phyloP scores from a whole-genome alignment of 92 coral and sea anemone species.

The Palythoa heliodiscus region DNA sequence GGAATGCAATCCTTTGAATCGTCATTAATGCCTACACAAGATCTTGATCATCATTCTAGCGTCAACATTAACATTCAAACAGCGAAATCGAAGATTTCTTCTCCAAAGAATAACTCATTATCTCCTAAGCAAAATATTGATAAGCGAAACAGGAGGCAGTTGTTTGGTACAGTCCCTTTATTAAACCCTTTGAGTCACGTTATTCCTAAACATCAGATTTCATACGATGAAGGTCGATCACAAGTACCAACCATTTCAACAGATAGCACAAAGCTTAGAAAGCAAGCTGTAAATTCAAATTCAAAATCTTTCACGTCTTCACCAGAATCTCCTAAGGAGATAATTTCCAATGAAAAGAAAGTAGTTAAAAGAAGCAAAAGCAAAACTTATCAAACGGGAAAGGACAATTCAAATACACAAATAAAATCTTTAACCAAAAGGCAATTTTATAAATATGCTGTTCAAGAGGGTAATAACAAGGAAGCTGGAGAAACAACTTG shows the following conservation, averaged over 20 bases:
- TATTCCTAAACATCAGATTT: neutral
- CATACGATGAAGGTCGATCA: slow-evolving; percentile 48
- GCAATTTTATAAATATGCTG: slow-evolving; percentile 15
- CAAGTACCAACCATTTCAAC: slow-evolving; percentile 47
- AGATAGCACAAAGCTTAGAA: neutral
- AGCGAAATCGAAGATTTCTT: slow-evolving; percentile 57
- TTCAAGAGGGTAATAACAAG: neutral
- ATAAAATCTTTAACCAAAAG: neutral
- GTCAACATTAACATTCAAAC: slow-evolving; percentile 85
- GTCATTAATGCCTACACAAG: neutral
- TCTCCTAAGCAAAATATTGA: slow-evolving; percentile 18
- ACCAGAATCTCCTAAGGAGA: neutral
- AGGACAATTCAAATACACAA: neutral
- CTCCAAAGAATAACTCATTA: slow-evolving; percentile 22
- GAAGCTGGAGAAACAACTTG: neutral
- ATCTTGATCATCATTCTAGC: slow-evolving; percentile 43
- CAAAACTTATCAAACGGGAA: neutral
- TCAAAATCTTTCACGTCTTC: neutral
- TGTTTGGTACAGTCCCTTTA: slow-evolving; percentile 91
- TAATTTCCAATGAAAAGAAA: neutral
- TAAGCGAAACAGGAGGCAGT: slow-evolving; percentile 65
- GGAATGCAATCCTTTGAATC: slow-evolving; percentile 16
- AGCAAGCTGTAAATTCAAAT: neutral
- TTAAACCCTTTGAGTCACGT: slow-evolving; percentile 59
- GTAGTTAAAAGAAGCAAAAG: slow-evolving; percentile 5